Percentiles rank a stretch among this genome's conserved stretches.
Conservation (phyloP, 2,888 invertebrate species). For the Acanthosepion esculentum region DNA sequence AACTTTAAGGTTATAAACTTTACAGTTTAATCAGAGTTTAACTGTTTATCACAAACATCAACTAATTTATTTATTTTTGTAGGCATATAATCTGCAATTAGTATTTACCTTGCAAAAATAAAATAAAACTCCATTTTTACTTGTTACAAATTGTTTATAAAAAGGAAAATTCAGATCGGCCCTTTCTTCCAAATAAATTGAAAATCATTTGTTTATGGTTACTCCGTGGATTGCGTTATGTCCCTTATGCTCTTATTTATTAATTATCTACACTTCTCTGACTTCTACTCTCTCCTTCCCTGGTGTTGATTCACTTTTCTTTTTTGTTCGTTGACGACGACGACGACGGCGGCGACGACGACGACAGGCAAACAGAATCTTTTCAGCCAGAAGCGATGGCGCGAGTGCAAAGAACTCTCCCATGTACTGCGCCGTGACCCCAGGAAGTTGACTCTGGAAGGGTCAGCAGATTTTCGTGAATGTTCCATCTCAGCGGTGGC, state of each 20-base stretch:
- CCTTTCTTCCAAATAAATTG: neutral
- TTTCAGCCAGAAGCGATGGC: neutral
- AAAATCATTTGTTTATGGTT: neutral
- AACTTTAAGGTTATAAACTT: neutral
- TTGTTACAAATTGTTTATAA: neutral
- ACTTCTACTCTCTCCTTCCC: neutral
- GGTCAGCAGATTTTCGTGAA: constrained; percentile 21
- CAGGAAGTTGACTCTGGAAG: constrained; percentile 33
- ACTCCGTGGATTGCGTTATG: neutral
- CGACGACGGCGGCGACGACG: neutral
- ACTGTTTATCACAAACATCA: no score
- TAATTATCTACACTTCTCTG: neutral
- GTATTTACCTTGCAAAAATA: no score
- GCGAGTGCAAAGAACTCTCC: constrained; percentile 9
- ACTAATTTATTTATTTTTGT: no score
- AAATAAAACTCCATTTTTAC: neutral
- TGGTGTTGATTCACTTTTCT: neutral
- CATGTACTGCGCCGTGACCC: constrained; percentile 33
- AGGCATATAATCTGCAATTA: no score
- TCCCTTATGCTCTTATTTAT: neutral
- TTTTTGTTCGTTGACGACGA: neutral
- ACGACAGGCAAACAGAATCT: neutral
- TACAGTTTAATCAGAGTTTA: neutral
- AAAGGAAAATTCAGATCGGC: neutral
- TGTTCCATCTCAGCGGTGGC: constrained; percentile 33